These are phyloP conservation scores for Myotis findleyi DNA, from an alignment of 2,797 vertebrate genomes.

Conservation along the genomic window DNA sequence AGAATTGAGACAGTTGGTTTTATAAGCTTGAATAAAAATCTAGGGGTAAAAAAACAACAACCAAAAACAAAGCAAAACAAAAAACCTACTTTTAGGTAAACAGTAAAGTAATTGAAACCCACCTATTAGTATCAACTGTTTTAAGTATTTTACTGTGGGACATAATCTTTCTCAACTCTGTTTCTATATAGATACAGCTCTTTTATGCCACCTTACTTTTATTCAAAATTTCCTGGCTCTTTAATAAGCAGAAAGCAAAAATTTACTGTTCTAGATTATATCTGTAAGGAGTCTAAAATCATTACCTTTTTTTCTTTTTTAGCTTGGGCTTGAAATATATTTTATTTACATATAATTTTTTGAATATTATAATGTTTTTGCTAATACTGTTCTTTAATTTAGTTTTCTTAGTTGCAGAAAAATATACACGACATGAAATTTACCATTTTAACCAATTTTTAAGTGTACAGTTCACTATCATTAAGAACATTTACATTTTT, in stretches of 20 bases:
- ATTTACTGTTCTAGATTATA: neutral
- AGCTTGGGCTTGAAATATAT: neutral
- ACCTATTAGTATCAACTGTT: neutral
- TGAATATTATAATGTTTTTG: neutral
- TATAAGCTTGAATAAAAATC: constrained; percentile 11
- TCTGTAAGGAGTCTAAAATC: neutral
- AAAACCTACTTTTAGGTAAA: constrained; percentile 10
- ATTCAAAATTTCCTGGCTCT: neutral
- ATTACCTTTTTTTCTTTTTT: neutral
- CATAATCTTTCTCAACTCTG: neutral
- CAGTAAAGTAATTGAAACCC: constrained; percentile 39
- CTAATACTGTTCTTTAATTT: neutral
- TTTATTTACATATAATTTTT: constrained; percentile 27
- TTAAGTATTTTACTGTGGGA: constrained; percentile 47
- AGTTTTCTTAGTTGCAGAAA: neutral
- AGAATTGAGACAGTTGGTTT: neutral
- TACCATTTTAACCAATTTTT: neutral
- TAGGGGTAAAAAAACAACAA: neutral
- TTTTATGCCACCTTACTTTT: neutral
- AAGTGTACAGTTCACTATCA: neutral
- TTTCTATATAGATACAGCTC: neutral
- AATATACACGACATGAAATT: neutral
- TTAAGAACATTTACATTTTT: neutral
- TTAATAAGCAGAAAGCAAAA: constrained; percentile 32
- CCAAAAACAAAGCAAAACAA: neutral